Conservation (phyloP, 2,113 vertebrate genomes). For the Ailuropoda melanoleuca region DNA sequence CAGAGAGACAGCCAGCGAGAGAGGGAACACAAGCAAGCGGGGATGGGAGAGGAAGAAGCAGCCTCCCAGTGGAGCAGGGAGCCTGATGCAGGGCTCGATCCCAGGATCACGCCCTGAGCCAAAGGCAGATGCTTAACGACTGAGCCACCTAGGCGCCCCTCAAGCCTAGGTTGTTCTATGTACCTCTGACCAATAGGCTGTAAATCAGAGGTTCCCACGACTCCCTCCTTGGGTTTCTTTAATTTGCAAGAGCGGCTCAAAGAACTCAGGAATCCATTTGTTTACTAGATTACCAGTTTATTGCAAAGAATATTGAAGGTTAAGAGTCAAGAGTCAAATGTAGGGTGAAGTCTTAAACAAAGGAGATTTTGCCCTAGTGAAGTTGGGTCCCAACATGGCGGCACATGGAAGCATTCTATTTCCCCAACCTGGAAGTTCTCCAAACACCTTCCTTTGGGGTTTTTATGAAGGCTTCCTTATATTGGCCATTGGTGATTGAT, state of each 20-base stretch:
- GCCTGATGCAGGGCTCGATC: too few relatives aligned
- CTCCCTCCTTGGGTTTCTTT: not conserved
- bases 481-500: not conserved
- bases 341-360: not conserved
- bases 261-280: not conserved
- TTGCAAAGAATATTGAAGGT: not conserved
- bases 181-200: not conserved
- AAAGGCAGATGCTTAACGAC: too few relatives aligned
- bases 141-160: too few relatives aligned
- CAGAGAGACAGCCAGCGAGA: too few relatives aligned
- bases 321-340: not conserved
- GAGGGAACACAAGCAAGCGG: too few relatives aligned
- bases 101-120: too few relatives aligned
- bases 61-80: too few relatives aligned
- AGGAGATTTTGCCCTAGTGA: not conserved
- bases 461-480: not conserved
- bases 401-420: not conserved
- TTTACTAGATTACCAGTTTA: not conserved
- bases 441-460: not conserved
- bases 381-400: not conserved
- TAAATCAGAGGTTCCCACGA: not conserved
- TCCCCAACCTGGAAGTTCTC: not conserved
- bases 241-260: not conserved
- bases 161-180: not conserved
- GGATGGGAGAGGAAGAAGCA: too few relatives aligned